Evolutionary conservation across 2,888 invertebrate species (phyloP).

Genomic region (Halocaridina rubra): DNA sequence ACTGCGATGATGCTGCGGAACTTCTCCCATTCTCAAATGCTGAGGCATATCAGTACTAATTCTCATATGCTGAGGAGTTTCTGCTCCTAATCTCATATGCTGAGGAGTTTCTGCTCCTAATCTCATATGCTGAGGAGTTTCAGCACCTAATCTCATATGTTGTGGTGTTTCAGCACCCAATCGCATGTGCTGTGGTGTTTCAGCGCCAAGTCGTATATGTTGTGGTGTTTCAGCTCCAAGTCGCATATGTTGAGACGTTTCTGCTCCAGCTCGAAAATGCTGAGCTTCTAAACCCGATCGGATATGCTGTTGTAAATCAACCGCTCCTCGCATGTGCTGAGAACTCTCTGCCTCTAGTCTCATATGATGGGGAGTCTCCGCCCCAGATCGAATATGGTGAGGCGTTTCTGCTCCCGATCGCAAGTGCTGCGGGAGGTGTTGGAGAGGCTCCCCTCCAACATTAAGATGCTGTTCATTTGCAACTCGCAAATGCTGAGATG

Average conservation of each 20-base stretch:
- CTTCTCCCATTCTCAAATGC: constrained; percentile 24
- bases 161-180: constrained; percentile 25
- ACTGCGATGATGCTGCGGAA: constrained; percentile 33
- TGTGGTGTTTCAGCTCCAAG: constrained; percentile 22
- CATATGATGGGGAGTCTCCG: constrained; percentile 32
- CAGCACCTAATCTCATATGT: constrained; percentile 27
- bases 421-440: constrained; percentile 3
- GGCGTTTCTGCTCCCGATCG: constrained; percentile 21
- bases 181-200: constrained; percentile 27
- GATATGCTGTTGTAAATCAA: constrained; percentile 20
- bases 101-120: constrained; percentile 39
- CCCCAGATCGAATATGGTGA: constrained; percentile 20
- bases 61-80: constrained; percentile 8
- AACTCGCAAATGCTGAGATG: constrained; percentile 22
- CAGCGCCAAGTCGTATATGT: constrained; percentile 10
- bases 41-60: constrained; percentile 6
- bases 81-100: constrained; percentile 18
- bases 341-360: constrained; percentile 20
- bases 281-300: not conserved
- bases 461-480: constrained; percentile 23
- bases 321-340: constrained; percentile 13
- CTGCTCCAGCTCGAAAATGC: constrained; percentile 18
- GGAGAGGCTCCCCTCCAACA: constrained; percentile 1
- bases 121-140: constrained; percentile 36
- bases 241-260: constrained; percentile 26